Percentiles rank a stretch among this genome's conserved stretches.
These are phyloP conservation scores for Coregonus sp. DNA, from an alignment of 2,797 vertebrate species.

Conservation along the genomic window DNA sequence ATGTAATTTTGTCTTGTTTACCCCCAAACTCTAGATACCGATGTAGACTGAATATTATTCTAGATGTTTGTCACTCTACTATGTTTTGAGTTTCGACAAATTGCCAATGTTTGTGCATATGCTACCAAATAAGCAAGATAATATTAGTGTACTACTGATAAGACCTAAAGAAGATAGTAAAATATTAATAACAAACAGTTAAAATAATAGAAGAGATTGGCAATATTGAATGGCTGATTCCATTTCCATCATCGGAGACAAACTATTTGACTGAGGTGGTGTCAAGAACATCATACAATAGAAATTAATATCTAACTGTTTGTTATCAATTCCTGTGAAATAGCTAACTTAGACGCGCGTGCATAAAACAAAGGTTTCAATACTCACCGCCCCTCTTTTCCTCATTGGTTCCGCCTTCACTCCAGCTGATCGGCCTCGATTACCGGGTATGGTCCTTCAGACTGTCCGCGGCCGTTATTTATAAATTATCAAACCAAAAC, in stretches of 20 bases:
- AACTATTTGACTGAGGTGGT: not conserved
- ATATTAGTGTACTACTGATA: too few species aligned
- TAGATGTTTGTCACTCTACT: not conserved
- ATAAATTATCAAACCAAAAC: constrained; percentile 33
- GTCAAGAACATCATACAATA: not conserved
- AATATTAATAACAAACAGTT: not conserved
- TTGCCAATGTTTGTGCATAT: too few species aligned
- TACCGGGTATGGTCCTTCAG: constrained; percentile 79
- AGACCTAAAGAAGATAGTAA: constrained; percentile 18
- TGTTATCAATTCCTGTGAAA: not conserved
- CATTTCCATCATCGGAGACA: constrained; percentile 30
- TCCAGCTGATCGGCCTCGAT: constrained; percentile 97
- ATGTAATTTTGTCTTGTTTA: not conserved
- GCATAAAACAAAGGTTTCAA: not conserved
- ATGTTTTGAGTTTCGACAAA: too few species aligned
- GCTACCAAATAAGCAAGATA: too few species aligned
- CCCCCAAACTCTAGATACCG: not conserved
- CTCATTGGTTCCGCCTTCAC: constrained; percentile 81
- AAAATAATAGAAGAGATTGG: constrained; percentile 16
- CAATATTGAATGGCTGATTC: constrained; percentile 55
- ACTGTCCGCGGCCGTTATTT: constrained; percentile 61
- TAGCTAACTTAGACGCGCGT: not conserved
- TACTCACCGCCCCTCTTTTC: constrained; percentile 28
- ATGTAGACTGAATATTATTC: not conserved
- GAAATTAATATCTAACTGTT: not conserved